phyloP scores from a whole-genome alignment of 2,113 vertebrate genomes.

The Calonectris borealis region DNA sequence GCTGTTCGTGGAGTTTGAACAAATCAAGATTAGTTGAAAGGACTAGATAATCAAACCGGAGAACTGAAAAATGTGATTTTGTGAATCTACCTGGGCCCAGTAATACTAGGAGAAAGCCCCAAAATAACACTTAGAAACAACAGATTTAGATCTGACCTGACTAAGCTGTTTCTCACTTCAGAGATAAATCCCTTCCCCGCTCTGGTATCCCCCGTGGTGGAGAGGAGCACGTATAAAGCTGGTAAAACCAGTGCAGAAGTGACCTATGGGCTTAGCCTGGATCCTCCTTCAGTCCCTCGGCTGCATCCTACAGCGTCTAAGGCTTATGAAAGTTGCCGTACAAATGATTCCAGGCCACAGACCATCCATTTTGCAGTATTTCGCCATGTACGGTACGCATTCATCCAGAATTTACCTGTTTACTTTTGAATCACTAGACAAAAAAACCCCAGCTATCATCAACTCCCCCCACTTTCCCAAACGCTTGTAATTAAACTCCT shows the following conservation, averaged over 20 bases:
- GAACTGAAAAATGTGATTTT: neutral
- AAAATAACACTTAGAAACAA: neutral
- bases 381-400: fast-evolving
- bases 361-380: neutral
- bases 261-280: neutral
- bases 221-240: neutral
- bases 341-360: neutral
- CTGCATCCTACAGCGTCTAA: neutral
- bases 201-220: fast-evolving
- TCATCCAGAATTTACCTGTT: slow-evolving; percentile 28
- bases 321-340: neutral
- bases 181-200: neutral
- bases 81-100: neutral
- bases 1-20: neutral
- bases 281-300: neutral
- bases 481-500: slow-evolving; percentile 29
- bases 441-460: neutral
- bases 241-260: neutral
- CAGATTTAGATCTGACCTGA: neutral
- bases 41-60: fast-evolving
- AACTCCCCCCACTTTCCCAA: slow-evolving; percentile 48
- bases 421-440: neutral
- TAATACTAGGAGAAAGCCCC: neutral
- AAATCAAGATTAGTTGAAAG: neutral
- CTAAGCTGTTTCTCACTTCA: neutral